Conservation (phyloP, 2,888 invertebrate genomes). For the Epistrophella euchroma region DNA sequence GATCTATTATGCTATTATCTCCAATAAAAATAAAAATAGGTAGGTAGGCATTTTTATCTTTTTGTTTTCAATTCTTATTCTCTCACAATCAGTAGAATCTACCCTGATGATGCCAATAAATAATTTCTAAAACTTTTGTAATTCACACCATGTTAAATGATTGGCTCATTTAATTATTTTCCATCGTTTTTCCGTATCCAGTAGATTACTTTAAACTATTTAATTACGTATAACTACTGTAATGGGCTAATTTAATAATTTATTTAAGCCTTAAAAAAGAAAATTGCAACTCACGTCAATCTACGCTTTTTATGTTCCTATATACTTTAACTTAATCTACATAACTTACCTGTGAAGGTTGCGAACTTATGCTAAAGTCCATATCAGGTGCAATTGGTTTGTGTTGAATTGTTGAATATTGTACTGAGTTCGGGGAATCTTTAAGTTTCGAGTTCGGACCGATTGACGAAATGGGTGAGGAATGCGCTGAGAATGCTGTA, state of each 20-base stretch:
- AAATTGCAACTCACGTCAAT: neutral
- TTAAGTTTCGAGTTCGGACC: slow-evolving; percentile 61
- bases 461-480: slow-evolving; percentile 60
- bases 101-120: no score
- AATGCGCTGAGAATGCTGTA: slow-evolving; percentile 61
- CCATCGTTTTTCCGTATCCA: no score
- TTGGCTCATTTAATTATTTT: no score
- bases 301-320: neutral
- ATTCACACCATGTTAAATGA: no score
- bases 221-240: neutral
- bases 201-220: no score
- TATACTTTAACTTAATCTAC: neutral
- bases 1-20: no score
- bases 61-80: no score
- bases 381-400: slow-evolving; percentile 64
- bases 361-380: slow-evolving; percentile 79
- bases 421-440: slow-evolving; percentile 68
- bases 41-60: no score
- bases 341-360: slow-evolving; percentile 81
- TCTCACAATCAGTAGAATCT: no score
- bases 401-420: slow-evolving; percentile 64
- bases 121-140: no score
- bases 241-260: neutral
- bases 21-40: no score
- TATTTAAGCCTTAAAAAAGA: neutral